Conservation (phyloP, 2,797 vertebrate species). For the Chromobotia macracanthus region DNA sequence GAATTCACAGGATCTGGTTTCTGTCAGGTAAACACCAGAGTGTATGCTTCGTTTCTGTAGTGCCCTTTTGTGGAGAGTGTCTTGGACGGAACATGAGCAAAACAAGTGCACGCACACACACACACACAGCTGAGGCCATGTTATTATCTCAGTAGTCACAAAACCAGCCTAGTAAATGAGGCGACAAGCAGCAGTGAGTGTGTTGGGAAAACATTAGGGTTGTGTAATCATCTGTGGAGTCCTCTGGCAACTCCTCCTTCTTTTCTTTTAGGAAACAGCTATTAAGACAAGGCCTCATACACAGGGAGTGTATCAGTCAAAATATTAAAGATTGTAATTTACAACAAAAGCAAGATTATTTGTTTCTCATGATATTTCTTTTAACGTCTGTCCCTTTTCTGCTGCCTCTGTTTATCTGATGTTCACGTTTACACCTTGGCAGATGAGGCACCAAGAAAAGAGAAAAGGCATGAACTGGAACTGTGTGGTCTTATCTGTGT, state of each 20-base stretch:
- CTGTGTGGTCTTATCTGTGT: constrained; percentile 70
- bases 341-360: not conserved
- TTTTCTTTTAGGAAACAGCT: constrained; percentile 13
- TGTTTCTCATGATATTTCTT: not conserved
- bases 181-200: constrained; percentile 23
- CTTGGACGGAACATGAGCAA: not conserved
- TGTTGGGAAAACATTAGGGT: constrained; percentile 34
- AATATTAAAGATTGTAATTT: constrained; percentile 22
- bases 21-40: constrained; percentile 41
- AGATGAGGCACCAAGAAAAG: not conserved
- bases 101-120: too few relatives aligned
- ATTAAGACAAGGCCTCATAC: constrained; percentile 22
- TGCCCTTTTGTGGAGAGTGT: constrained; percentile 21
- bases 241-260: not conserved
- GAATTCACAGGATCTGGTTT: constrained; percentile 43
- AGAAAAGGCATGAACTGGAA: constrained; percentile 61
- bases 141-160: constrained; percentile 47
- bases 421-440: constrained; percentile 36
- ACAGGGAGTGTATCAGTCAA: constrained; percentile 28
- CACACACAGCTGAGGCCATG: constrained; percentile 14
- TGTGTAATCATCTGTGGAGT: constrained; percentile 46
- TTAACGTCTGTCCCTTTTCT: constrained; percentile 47
- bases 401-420: constrained; percentile 36
- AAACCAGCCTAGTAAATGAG: constrained; percentile 23
- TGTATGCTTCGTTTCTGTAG: constrained; percentile 5